Evolutionary conservation across 2,888 invertebrate species (phyloP).

Genomic region (Drosophila aldrichi): DNA sequence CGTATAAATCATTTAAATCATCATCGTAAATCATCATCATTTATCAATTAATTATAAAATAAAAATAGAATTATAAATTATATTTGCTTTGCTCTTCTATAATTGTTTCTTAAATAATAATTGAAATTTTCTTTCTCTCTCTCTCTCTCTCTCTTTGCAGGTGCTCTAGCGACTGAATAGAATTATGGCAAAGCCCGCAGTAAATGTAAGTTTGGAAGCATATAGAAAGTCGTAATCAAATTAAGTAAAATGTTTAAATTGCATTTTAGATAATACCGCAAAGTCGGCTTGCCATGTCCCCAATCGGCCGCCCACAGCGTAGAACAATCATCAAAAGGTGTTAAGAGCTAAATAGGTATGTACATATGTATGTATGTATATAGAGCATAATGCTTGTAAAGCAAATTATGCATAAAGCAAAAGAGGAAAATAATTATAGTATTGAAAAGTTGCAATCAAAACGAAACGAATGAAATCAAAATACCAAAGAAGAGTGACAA

Average conservation of each 20-base stretch:
- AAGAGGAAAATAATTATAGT: conserved; percentile 21
- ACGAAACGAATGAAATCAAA: conserved; percentile 72
- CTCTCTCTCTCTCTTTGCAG: conserved; percentile 23
- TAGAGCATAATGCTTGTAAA: conserved; percentile 29
- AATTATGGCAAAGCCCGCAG: conserved; percentile 17
- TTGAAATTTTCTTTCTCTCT: not conserved
- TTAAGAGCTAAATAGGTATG: conserved; percentile 5
- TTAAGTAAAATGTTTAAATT: not conserved
- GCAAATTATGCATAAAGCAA: conserved; percentile 16
- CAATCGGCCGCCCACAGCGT: conserved; percentile 37
- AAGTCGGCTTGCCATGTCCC: conserved; percentile 19
- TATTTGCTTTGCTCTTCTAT: not conserved
- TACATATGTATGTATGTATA: not conserved
- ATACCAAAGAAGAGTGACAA: conserved; percentile 55
- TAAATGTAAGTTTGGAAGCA: conserved; percentile 30
- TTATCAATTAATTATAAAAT: no score
- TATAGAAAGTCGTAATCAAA: not conserved
- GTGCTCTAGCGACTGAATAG: conserved; percentile 1
- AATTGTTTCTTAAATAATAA: not conserved
- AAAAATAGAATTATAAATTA: not conserved
- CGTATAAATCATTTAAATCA: no score
- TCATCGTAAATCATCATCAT: no score
- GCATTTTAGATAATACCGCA: conserved; percentile 7
- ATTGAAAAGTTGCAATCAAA: conserved; percentile 38
- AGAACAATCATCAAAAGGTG: conserved; percentile 47